Evolutionary conservation across 2,113 vertebrate genomes (phyloP).

Genomic region (Speoplatyrhinus poulsoni): DNA sequence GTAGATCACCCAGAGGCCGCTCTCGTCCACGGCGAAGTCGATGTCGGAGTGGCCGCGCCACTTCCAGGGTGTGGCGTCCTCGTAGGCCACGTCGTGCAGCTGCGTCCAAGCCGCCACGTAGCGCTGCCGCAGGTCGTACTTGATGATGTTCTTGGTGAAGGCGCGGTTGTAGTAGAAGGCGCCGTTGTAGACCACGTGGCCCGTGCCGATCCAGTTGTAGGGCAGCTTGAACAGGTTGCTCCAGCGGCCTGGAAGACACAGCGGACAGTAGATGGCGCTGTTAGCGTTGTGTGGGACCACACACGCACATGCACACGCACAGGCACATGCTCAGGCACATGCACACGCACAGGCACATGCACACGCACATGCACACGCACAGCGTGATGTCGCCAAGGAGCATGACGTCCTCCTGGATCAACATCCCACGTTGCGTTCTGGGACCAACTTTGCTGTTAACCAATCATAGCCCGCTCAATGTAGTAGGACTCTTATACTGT

Average conservation of each 20-base stretch:
- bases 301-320: too few relatives aligned
- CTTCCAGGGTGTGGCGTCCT: conserved; percentile 95
- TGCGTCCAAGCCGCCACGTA: conserved; percentile 91
- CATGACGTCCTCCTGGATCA: too few relatives aligned
- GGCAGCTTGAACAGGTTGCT: conserved; percentile 97
- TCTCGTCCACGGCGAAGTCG: conserved; percentile 95
- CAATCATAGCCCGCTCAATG: too few relatives aligned
- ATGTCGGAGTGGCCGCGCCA: conserved; percentile 97
- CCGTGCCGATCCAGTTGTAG: conserved; percentile 98
- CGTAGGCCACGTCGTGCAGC: conserved; percentile 89
- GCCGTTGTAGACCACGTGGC: conserved; percentile 92
- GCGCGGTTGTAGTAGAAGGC: conserved; percentile 97
- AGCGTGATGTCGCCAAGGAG: too few relatives aligned
- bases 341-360: too few relatives aligned
- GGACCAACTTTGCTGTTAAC: too few relatives aligned
- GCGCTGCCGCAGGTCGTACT: conserved; percentile 90
- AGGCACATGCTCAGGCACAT: too few relatives aligned
- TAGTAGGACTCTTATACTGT: too few relatives aligned
- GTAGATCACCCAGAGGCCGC: conserved; percentile 97
- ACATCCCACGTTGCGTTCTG: too few relatives aligned
- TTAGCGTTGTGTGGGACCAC: too few relatives aligned
- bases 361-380: too few relatives aligned
- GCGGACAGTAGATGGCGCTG: neutral
- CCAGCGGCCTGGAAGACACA: conserved; percentile 84
- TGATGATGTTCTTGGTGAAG: conserved; percentile 99